Evolutionary conservation across 2,113 vertebrate species (phyloP).

Genomic region (Polypterus senegalus): DNA sequence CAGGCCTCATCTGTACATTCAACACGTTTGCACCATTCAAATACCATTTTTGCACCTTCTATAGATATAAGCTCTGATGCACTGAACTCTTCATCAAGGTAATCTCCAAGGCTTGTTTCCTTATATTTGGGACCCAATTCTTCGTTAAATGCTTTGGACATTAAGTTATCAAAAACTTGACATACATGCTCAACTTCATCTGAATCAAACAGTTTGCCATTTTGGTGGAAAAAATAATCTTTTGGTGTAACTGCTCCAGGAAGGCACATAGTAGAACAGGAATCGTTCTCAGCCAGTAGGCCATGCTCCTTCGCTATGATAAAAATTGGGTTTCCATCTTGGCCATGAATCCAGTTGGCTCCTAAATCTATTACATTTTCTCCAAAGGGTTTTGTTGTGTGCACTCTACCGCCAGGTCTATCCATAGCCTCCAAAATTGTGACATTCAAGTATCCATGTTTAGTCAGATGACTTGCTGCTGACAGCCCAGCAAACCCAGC

Average conservation of each 20-base stretch:
- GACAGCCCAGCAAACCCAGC: conserved; percentile 33
- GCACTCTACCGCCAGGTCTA: conserved; percentile 26
- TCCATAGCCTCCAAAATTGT: conserved; percentile 29
- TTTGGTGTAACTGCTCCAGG: conserved; percentile 15
- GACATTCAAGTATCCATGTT: conserved; percentile 26
- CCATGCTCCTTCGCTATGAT: conserved; percentile 27
- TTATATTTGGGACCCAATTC: conserved; percentile 17
- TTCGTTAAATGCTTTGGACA: conserved; percentile 19
- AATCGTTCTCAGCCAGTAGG: conserved; percentile 21
- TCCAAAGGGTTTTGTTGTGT: conserved; percentile 28
- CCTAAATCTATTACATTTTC: conserved; percentile 31
- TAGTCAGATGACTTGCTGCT: conserved; percentile 22
- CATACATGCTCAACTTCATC: conserved; percentile 23
- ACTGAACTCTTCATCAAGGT: conserved; percentile 26
- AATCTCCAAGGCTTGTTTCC: conserved; percentile 24
- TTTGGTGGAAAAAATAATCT: conserved; percentile 32
- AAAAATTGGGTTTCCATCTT: conserved; percentile 28
- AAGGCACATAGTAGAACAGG: conserved; percentile 13
- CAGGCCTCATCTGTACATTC: conserved; percentile 35
- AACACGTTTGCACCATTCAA: conserved; percentile 36
- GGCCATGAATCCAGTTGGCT: conserved; percentile 38
- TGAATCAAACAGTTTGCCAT: conserved; percentile 17
- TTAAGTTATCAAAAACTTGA: conserved; percentile 22
- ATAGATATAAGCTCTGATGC: conserved; percentile 5
- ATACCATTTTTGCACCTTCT: conserved; percentile 18